A percentile compares a stretch with the other conserved stretches of the same genome.
phyloP scores from a whole-genome alignment of 2,797 vertebrate species.

The Labroides dimidiatus region DNA sequence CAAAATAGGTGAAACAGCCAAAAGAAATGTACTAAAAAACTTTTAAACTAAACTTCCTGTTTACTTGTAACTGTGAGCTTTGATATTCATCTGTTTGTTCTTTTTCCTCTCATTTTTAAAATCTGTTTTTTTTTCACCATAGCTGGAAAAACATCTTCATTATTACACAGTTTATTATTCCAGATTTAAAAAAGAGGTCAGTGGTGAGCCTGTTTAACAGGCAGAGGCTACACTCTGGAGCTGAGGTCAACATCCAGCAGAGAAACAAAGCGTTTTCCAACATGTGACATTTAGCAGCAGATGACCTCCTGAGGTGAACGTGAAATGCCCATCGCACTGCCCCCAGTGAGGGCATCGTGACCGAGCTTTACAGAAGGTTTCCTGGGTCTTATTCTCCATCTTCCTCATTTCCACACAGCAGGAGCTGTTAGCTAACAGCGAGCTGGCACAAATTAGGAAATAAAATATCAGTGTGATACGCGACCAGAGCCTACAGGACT shows the following conservation, averaged over 20 bases:
- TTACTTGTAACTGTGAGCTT: background rate
- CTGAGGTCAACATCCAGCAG: slow-evolving; percentile 42
- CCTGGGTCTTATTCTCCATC: slow-evolving; percentile 24
- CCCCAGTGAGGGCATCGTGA: slow-evolving; percentile 31
- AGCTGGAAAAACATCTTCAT: no score
- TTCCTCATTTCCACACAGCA: slow-evolving; percentile 30
- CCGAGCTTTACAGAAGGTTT: slow-evolving; percentile 34
- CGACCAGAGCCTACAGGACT: slow-evolving; percentile 1
- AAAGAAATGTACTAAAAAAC: no score
- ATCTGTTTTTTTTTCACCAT: background rate
- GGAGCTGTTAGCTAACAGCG: slow-evolving; percentile 19
- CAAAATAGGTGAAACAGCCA: no score
- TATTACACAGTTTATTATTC: no score
- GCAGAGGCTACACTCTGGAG: slow-evolving; percentile 18
- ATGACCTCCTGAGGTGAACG: slow-evolving; percentile 41
- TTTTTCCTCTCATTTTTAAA: no score
- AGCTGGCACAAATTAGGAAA: slow-evolving; percentile 28
- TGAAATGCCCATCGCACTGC: slow-evolving; percentile 20
- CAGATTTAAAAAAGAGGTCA: background rate
- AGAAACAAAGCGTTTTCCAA: slow-evolving; percentile 27
- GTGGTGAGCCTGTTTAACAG: background rate
- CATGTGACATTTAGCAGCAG: slow-evolving; percentile 54
- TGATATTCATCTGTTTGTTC: no score
- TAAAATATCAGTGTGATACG: slow-evolving; percentile 7
- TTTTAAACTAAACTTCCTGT: background rate